These are phyloP conservation scores for Hoplodrina blanda DNA, from an alignment of 2,888 invertebrate species.

Conservation along the genomic window DNA sequence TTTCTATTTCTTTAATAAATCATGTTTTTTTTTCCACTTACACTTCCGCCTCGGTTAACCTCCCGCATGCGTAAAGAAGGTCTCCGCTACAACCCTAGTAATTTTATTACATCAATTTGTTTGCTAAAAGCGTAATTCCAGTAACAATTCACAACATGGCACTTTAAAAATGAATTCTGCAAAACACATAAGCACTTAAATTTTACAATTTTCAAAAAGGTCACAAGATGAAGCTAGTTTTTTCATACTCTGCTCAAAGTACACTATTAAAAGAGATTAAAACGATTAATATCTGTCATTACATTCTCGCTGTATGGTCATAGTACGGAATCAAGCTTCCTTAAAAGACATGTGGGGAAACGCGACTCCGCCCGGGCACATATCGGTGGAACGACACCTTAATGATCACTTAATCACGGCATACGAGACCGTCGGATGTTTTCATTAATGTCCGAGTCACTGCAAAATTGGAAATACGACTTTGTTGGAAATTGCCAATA, in stretches of 20 bases:
- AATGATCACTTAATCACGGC: constrained; percentile 82
- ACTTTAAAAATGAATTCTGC: constrained; percentile 18
- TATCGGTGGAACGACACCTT: constrained; percentile 77
- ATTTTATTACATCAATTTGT: constrained; percentile 17
- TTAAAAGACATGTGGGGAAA: constrained; percentile 70
- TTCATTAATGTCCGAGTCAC: constrained; percentile 71
- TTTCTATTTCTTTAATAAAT: too few relatives aligned
- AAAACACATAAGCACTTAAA: constrained; percentile 31
- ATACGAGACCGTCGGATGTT: constrained; percentile 67
- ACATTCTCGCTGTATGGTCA: constrained; percentile 73
- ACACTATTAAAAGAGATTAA: constrained; percentile 71
- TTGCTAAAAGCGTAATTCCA: constrained; percentile 3
- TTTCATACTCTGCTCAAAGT: constrained; percentile 52
- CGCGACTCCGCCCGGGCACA: constrained; percentile 67
- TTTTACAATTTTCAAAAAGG: constrained; percentile 46
- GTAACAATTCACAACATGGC: constrained; percentile 12
- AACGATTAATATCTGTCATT: constrained; percentile 76
- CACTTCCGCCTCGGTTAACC: too few relatives aligned
- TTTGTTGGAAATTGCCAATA: constrained; percentile 70
- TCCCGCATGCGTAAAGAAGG: too few relatives aligned
- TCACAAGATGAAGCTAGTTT: constrained; percentile 50
- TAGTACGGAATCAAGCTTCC: constrained; percentile 73
- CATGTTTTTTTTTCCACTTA: too few relatives aligned
- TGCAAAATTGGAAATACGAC: constrained; percentile 67
- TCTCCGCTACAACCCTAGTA: background rate